Evolutionary conservation across 2,888 invertebrate species (phyloP).

Genomic region (Morpho deidamia): DNA sequence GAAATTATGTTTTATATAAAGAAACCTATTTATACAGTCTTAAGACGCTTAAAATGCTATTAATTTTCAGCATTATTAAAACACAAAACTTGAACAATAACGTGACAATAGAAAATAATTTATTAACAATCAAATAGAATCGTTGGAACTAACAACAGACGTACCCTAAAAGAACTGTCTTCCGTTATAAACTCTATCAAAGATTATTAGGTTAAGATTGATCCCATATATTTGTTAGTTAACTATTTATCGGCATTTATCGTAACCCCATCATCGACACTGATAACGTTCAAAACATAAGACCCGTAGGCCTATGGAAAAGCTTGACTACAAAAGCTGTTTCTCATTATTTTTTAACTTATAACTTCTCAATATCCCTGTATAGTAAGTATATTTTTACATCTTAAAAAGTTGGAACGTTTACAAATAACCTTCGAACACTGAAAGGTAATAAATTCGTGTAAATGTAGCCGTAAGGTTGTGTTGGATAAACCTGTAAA

Average conservation of each 20-base stretch:
- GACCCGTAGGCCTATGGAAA: background rate
- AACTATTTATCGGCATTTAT: slow-evolving; percentile 22
- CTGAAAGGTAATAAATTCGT: slow-evolving; percentile 11
- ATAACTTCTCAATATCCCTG: slow-evolving; percentile 1
- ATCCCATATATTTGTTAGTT: slow-evolving; percentile 59
- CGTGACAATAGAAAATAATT: background rate
- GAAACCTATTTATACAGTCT: slow-evolving; percentile 12
- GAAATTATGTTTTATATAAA: background rate
- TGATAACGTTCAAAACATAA: background rate
- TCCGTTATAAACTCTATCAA: slow-evolving; percentile 27
- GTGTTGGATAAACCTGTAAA: slow-evolving; percentile 6
- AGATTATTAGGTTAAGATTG: slow-evolving; percentile 47
- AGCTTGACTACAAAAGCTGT: background rate
- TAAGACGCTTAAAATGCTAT: slow-evolving; percentile 20
- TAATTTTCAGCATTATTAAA: slow-evolving; percentile 1
- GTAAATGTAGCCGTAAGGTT: slow-evolving; percentile 12
- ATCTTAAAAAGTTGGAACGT: slow-evolving; percentile 12
- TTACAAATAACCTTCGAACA: slow-evolving; percentile 11
- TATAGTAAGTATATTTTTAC: background rate
- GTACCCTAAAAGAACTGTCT: slow-evolving; percentile 4
- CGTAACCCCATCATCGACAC: slow-evolving; percentile 4
- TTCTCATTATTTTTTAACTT: background rate
- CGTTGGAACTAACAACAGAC: background rate
- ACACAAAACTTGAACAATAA: background rate
- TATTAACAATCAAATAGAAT: background rate